Evolutionary conservation across 1,140 invertebrate genomes (phyloP).

Genomic region (Lamellibrachia luymesi): DNA sequence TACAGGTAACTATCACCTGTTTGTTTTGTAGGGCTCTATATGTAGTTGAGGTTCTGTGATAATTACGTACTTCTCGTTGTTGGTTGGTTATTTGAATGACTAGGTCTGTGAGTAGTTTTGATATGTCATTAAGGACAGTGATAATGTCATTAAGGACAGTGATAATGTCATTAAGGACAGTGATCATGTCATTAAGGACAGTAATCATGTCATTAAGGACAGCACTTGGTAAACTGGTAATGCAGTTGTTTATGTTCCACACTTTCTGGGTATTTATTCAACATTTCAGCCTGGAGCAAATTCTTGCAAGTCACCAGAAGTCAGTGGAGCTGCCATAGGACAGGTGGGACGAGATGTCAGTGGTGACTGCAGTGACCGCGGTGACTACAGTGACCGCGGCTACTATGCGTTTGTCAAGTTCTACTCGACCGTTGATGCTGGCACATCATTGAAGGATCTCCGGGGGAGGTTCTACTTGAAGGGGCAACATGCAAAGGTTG

Average conservation of each 20-base stretch:
- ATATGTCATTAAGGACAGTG: no score
- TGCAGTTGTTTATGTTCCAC: no score
- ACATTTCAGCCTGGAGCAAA: neutral
- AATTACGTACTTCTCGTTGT: no score
- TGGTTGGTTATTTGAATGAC: no score
- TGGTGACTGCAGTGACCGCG: neutral
- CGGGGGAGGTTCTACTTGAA: constrained; percentile 31
- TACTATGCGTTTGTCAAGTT: constrained; percentile 49
- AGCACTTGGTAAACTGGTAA: no score
- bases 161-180: no score
- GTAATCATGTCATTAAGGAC: no score
- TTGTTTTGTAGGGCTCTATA: no score
- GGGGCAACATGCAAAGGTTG: constrained; percentile 20
- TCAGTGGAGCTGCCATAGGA: neutral
- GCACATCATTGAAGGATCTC: constrained; percentile 32
- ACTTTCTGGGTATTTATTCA: neutral
- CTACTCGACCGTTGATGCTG: constrained; percentile 37
- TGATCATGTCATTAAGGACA: no score
- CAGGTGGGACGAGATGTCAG: neutral
- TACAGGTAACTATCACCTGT: neutral
- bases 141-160: no score
- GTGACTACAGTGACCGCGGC: neutral
- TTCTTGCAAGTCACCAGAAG: neutral
- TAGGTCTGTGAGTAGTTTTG: no score
- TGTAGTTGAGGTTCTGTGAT: no score